Evolutionary conservation across 2,888 invertebrate species (phyloP).

Genomic region (Schizotus pectinicornis): DNA sequence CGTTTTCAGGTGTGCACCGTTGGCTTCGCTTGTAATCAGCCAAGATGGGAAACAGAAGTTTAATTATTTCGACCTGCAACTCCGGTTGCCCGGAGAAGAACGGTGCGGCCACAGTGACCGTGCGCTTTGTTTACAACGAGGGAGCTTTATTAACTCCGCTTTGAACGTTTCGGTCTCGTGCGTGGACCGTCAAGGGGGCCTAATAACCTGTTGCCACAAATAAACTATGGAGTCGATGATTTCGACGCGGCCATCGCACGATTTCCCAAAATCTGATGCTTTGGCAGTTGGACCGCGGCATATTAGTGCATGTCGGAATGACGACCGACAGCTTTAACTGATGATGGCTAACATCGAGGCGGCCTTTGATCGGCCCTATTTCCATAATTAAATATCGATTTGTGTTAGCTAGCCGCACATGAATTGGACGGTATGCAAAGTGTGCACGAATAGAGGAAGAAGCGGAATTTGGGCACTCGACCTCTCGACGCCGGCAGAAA

Average conservation of each 20-base stretch:
- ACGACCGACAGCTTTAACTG: slow-evolving; percentile 1
- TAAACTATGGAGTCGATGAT: background rate
- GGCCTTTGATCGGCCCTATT: slow-evolving; percentile 9
- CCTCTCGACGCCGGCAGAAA: no score
- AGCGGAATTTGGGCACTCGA: no score
- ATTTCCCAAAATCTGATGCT: slow-evolving; percentile 6
- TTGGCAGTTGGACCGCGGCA: background rate
- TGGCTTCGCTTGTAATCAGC: slow-evolving; percentile 15
- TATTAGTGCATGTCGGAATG: slow-evolving; percentile 9
- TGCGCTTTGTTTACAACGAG: slow-evolving; percentile 32
- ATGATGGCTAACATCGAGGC: no score
- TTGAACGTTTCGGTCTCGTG: slow-evolving; percentile 39
- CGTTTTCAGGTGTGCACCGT: slow-evolving; percentile 24
- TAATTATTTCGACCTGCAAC: slow-evolving; percentile 22
- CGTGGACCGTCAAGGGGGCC: slow-evolving; percentile 32
- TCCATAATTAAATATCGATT: slow-evolving; percentile 27
- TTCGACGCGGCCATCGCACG: slow-evolving; percentile 3
- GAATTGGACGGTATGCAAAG: slow-evolving; percentile 19
- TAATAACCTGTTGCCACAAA: slow-evolving; percentile 38
- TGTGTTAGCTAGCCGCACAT: slow-evolving; percentile 12
- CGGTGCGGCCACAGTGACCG: slow-evolving; percentile 36
- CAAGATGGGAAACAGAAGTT: slow-evolving; percentile 9
- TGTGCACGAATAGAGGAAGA: background rate
- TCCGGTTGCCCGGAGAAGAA: slow-evolving; percentile 16
- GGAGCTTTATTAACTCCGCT: slow-evolving; percentile 43